Conservation (phyloP, 2,888 invertebrate genomes). For the Drosophila pseudotalamancana region DNA sequence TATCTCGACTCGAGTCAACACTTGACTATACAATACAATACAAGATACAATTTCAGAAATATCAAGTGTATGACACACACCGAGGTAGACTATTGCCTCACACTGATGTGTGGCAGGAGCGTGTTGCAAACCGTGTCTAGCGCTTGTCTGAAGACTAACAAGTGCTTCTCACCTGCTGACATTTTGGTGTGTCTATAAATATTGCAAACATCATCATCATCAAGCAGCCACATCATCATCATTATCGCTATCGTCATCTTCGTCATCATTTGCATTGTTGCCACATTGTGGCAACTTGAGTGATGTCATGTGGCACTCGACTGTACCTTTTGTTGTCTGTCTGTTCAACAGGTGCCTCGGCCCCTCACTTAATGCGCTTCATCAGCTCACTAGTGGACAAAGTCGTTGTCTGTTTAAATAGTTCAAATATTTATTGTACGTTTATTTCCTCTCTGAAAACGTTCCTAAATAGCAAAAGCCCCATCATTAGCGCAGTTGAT, state of each 20-base stretch:
- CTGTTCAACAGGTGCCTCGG: constrained; percentile 39
- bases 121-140: constrained; percentile 43
- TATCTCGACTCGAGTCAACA: neutral
- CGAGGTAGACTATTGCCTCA: constrained; percentile 32
- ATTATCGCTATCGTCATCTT: constrained; percentile 26
- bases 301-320: constrained; percentile 34
- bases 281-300: constrained; percentile 47
- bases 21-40: constrained; percentile 37
- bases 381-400: constrained; percentile 58
- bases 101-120: constrained; percentile 15
- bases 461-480: constrained; percentile 5
- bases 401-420: constrained; percentile 19
- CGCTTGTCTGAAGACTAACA: constrained; percentile 60
- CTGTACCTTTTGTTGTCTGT: constrained; percentile 7
- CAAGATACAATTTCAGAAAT: constrained; percentile 29
- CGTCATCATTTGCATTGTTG: constrained; percentile 56
- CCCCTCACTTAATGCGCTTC: constrained; percentile 47
- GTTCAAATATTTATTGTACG: constrained; percentile 46
- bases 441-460: constrained; percentile 32
- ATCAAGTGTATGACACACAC: constrained; percentile 10
- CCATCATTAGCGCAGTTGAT: constrained; percentile 10
- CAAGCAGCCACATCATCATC: constrained; percentile 25
- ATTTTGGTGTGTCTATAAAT: constrained; percentile 48
- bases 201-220: constrained; percentile 39
- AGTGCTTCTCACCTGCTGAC: constrained; percentile 69